A percentile compares a stretch with the other conserved stretches of the same genome.
Conservation (phyloP, 2,797 vertebrate genomes). For the Pantherophis vulpinus region DNA sequence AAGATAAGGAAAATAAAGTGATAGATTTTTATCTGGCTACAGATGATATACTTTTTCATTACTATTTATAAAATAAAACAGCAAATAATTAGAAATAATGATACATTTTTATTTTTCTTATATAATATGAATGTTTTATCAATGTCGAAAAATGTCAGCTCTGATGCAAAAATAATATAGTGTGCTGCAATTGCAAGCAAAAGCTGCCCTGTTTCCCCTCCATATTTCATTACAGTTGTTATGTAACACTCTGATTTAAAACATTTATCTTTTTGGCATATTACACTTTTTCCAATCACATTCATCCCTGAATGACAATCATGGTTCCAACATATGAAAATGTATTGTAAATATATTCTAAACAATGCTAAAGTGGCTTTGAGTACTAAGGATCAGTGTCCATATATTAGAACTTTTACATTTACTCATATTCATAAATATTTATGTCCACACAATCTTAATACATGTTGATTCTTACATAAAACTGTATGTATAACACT, state of each 20-base stretch:
- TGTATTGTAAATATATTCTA: conserved; percentile 33
- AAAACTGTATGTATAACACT: background rate
- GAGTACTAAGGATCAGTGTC: background rate
- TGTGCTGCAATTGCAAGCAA: background rate
- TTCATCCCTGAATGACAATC: conserved; percentile 62
- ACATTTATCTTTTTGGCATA: conserved; percentile 59
- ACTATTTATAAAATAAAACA: background rate
- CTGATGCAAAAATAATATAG: background rate
- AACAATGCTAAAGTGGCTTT: conserved; percentile 61
- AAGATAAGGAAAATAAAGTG: conserved; percentile 31
- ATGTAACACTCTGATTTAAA: conserved; percentile 45
- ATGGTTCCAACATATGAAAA: conserved; percentile 1
- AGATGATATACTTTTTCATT: background rate
- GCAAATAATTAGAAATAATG: conserved; percentile 23
- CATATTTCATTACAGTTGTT: conserved; percentile 27
- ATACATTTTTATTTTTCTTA: conserved; percentile 28
- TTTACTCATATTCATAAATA: conserved; percentile 60
- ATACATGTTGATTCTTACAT: background rate
- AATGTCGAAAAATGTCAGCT: conserved; percentile 21
- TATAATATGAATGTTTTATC: conserved; percentile 24
- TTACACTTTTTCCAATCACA: conserved; percentile 66
- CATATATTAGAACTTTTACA: conserved; percentile 49
- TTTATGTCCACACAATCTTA: background rate
- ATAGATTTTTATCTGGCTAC: conserved; percentile 16
- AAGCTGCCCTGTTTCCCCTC: background rate